A percentile compares a stretch with the other conserved stretches of the same genome.
phyloP scores from a whole-genome alignment of 2,797 vertebrate species.

The Gambusia yucatana region DNA sequence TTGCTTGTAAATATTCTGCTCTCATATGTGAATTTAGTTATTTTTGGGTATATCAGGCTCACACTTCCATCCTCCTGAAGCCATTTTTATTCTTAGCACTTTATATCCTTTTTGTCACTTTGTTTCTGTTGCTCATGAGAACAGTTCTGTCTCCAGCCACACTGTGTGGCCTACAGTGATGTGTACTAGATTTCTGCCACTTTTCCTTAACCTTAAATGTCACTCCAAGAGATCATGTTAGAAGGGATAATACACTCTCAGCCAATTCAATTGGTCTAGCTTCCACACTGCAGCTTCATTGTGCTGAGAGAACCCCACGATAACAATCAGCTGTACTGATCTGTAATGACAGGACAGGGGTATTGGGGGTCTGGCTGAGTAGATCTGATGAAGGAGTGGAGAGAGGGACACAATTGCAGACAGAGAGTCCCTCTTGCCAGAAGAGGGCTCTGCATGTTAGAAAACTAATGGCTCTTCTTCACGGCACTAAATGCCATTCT shows the following conservation, averaged over 20 bases:
- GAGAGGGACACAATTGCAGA: constrained; percentile 41
- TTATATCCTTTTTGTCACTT: neutral
- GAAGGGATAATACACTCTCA: constrained; percentile 25
- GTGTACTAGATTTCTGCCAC: constrained; percentile 22
- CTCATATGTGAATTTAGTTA: neutral
- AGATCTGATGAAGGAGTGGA: constrained; percentile 49
- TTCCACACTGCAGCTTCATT: constrained; percentile 33
- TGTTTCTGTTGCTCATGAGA: constrained; percentile 10
- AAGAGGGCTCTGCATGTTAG: constrained; percentile 83
- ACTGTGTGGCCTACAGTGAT: neutral
- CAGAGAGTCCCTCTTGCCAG: constrained; percentile 71
- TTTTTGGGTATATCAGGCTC: neutral
- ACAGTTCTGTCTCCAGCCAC: constrained; percentile 16
- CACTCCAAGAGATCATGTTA: constrained; percentile 20
- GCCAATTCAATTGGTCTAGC: constrained; percentile 37
- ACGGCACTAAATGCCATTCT: constrained; percentile 33
- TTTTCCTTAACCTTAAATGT: constrained; percentile 33
- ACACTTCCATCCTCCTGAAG: neutral
- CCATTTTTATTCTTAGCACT: neutral
- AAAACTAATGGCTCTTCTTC: constrained; percentile 56
- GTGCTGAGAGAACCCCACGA: constrained; percentile 46
- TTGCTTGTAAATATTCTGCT: neutral
- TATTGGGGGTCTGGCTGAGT: constrained; percentile 24
- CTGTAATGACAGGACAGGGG: constrained; percentile 57
- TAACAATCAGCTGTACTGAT: constrained; percentile 67